A percentile compares a stretch with the other conserved stretches of the same genome.
phyloP scores from a whole-genome alignment of 2,113 vertebrate species.

The Dipodomys spectabilis region DNA sequence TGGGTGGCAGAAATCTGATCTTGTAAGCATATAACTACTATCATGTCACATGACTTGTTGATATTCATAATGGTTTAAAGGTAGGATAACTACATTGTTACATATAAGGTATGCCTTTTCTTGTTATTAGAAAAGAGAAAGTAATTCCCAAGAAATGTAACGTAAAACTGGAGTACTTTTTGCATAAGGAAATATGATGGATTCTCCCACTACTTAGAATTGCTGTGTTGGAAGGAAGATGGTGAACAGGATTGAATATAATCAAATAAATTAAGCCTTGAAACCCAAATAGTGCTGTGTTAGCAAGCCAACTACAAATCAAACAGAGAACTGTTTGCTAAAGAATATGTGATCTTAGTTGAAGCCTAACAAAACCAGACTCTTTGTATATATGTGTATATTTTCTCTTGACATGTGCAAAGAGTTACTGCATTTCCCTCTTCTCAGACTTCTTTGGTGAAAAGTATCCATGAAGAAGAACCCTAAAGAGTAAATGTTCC shows the following conservation, averaged over 20 bases:
- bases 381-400: slow-evolving; percentile 62
- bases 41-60: background rate
- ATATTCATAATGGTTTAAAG: slow-evolving; percentile 42
- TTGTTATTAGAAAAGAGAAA: slow-evolving; percentile 42
- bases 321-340: slow-evolving; percentile 72
- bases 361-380: slow-evolving; percentile 51
- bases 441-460: slow-evolving; percentile 40
- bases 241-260: slow-evolving; percentile 57
- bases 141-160: slow-evolving; percentile 45
- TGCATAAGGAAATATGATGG: slow-evolving; percentile 36
- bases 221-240: slow-evolving; percentile 59
- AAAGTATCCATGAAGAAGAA: slow-evolving; percentile 28
- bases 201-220: slow-evolving; percentile 59
- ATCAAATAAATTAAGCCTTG: slow-evolving; percentile 74
- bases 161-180: slow-evolving; percentile 36
- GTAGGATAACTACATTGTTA: background rate
- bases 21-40: background rate
- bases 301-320: slow-evolving; percentile 69
- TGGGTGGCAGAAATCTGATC: background rate
- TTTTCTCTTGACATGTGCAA: slow-evolving; percentile 60
- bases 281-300: slow-evolving; percentile 72
- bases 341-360: slow-evolving; percentile 46
- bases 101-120: slow-evolving; percentile 16
- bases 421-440: slow-evolving; percentile 33
- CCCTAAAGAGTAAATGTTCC: slow-evolving; percentile 7